These are phyloP conservation scores for Palythoa grandis DNA, from an alignment of 92 coral and sea anemone species.

Conservation along the genomic window DNA sequence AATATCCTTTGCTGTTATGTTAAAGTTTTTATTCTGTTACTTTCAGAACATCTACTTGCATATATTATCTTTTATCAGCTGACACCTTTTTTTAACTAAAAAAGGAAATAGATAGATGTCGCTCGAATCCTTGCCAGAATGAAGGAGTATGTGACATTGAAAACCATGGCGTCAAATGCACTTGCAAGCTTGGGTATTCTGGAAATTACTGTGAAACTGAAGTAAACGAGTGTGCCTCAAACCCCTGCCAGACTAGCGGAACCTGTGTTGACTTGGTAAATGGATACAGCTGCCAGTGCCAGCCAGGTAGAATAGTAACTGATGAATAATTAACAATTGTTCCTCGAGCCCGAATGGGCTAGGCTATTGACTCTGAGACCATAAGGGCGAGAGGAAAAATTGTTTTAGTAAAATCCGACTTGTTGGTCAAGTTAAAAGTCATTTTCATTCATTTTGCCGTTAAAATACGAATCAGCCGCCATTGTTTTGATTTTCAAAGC, in stretches of 20 bases:
- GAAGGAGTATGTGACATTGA: not conserved
- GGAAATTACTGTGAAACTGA: constrained; percentile 3
- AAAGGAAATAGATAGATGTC: constrained; percentile 3
- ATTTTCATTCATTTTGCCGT: too few relatives aligned
- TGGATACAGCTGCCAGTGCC: constrained; percentile 16
- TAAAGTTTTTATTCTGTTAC: too few relatives aligned
- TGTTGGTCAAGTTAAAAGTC: too few relatives aligned
- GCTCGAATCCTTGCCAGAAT: constrained; percentile 2
- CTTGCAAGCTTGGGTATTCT: not conserved
- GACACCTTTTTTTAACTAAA: not conserved
- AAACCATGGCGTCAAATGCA: not conserved
- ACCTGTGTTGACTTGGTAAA: not conserved
- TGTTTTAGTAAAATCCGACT: too few relatives aligned
- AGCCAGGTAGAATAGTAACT: not conserved
- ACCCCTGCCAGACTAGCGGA: not conserved
- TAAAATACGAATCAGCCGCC: too few relatives aligned
- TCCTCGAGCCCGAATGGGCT: too few relatives aligned
- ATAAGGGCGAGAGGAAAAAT: too few relatives aligned
- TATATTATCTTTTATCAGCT: not conserved
- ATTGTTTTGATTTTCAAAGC: too few relatives aligned
- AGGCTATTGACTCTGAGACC: too few relatives aligned
- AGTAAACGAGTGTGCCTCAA: constrained; percentile 7
- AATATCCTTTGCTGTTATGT: too few relatives aligned
- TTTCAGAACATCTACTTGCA: not conserved
- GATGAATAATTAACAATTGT: not conserved